A percentile compares a stretch with the other conserved stretches of the same genome.
These are phyloP conservation scores for Coranthus polyacanthus DNA, from an alignment of 2,797 vertebrate species.

Conservation along the genomic window DNA sequence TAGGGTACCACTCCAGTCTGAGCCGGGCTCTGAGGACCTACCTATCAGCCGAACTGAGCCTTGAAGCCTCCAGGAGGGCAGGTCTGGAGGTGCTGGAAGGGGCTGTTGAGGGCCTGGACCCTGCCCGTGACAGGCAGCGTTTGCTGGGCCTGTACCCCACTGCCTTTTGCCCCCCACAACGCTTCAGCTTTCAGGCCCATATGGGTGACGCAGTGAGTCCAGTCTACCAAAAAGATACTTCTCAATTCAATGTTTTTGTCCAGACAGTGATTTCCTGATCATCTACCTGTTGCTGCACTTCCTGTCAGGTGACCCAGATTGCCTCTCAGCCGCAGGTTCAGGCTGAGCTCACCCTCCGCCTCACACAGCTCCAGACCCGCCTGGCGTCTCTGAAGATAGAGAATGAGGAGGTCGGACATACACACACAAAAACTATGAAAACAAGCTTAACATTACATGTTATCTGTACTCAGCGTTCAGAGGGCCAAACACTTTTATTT, in stretches of 20 bases:
- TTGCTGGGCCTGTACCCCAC: constrained; percentile 97
- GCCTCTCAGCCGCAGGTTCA: constrained; percentile 95
- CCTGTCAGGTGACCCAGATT: constrained; percentile 91
- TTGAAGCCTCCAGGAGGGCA: constrained; percentile 95
- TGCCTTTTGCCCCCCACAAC: constrained; percentile 95
- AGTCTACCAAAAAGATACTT: neutral
- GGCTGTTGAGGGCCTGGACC: constrained; percentile 95
- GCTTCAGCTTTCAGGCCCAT: constrained; percentile 95
- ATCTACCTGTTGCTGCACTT: constrained; percentile 30
- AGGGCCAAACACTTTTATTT: neutral
- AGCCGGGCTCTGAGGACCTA: constrained; percentile 95
- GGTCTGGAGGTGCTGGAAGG: constrained; percentile 97
- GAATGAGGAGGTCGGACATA: constrained; percentile 94
- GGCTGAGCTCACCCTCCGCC: constrained; percentile 92
- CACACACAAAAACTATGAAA: too few species aligned
- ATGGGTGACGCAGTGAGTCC: constrained; percentile 94
- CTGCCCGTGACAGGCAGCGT: constrained; percentile 93
- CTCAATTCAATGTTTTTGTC: neutral
- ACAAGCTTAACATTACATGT: too few species aligned
- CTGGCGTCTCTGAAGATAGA: constrained; percentile 95
- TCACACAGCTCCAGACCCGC: constrained; percentile 95
- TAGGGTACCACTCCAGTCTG: constrained; percentile 97
- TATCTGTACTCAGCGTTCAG: too few species aligned
- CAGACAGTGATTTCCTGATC: neutral
- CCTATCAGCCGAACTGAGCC: constrained; percentile 95